Percentiles rank a stretch among this genome's conserved stretches.
Evolutionary conservation across 1,140 invertebrate genomes (phyloP).

Genomic region (Probaryconus sp.): DNA sequence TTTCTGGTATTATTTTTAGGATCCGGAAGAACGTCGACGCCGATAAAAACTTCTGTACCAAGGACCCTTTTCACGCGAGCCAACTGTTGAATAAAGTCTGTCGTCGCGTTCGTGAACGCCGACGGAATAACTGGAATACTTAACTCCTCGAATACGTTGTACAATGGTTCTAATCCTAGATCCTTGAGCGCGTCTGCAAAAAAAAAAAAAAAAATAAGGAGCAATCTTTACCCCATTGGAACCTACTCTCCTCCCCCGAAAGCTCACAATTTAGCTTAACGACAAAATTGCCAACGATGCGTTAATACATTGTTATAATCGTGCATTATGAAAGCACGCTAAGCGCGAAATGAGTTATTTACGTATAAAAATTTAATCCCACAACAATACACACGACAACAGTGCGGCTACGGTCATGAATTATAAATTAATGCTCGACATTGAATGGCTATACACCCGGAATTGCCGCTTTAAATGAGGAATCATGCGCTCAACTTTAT

Average conservation of each 20-base stretch:
- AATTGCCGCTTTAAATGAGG: slow-evolving; percentile 35
- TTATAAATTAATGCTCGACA: slow-evolving; percentile 51
- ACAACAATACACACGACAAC: slow-evolving; percentile 35
- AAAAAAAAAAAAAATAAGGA: slow-evolving; percentile 19
- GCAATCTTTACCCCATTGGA: too few species aligned
- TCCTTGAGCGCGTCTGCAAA: slow-evolving; percentile 80
- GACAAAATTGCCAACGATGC: slow-evolving; percentile 22
- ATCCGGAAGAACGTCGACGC: slow-evolving; percentile 83
- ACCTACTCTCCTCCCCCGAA: too few species aligned
- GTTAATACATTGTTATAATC: slow-evolving; percentile 48
- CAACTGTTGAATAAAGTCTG: slow-evolving; percentile 81
- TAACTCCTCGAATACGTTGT: slow-evolving; percentile 79
- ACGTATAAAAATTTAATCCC: slow-evolving; percentile 46
- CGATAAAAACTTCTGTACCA: slow-evolving; percentile 83
- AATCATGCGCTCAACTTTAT: slow-evolving; percentile 19
- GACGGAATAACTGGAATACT: slow-evolving; percentile 81
- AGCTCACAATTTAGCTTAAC: too few species aligned
- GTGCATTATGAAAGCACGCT: slow-evolving; percentile 37
- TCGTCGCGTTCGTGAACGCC: slow-evolving; percentile 76
- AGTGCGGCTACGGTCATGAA: slow-evolving; percentile 29
- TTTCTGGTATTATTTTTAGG: slow-evolving; percentile 82
- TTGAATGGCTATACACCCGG: slow-evolving; percentile 44
- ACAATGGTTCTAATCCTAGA: slow-evolving; percentile 80
- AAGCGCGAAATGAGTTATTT: slow-evolving; percentile 51
- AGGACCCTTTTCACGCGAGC: slow-evolving; percentile 82